Percentiles rank a stretch among this genome's conserved stretches.
Conservation (phyloP, 2,888 invertebrate species). For the Pheosia gnoma region DNA sequence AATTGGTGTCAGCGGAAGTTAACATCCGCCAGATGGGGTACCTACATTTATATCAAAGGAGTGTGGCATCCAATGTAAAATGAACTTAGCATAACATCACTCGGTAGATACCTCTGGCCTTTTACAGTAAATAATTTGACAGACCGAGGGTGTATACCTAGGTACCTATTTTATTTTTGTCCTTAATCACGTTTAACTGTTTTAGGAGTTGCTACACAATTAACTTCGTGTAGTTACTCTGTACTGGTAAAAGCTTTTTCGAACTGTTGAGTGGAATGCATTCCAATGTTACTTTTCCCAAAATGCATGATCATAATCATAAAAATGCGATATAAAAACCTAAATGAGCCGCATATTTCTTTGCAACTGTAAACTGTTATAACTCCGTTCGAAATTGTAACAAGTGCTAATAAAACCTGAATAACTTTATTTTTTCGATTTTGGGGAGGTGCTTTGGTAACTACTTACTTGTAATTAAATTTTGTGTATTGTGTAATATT, state of each 20-base stretch:
- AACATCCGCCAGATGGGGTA: conserved; percentile 81
- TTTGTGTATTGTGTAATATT: no score
- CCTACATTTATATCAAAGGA: conserved; percentile 47
- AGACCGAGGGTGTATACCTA: no score
- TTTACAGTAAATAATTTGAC: conserved; percentile 4
- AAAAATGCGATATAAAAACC: conserved; percentile 15
- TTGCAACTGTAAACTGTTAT: conserved; percentile 2
- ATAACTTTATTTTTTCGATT: not conserved
- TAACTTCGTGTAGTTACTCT: no score
- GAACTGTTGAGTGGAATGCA: not conserved
- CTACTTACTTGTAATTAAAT: no score
- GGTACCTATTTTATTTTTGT: no score
- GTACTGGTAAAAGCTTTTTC: not conserved
- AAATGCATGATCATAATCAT: not conserved
- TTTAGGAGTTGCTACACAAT: no score
- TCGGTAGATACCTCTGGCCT: not conserved
- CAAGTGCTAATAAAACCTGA: not conserved
- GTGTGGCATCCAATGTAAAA: conserved; percentile 30
- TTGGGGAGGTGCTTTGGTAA: no score
- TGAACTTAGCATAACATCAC: conserved; percentile 12
- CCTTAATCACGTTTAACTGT: no score
- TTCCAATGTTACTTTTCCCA: not conserved
- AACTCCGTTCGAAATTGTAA: conserved; percentile 3
- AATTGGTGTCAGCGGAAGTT: conserved; percentile 77
- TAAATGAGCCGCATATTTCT: conserved; percentile 9